These are phyloP conservation scores for Drosophila subquinaria DNA, from an alignment of 2,888 invertebrate genomes.

Conservation along the genomic window DNA sequence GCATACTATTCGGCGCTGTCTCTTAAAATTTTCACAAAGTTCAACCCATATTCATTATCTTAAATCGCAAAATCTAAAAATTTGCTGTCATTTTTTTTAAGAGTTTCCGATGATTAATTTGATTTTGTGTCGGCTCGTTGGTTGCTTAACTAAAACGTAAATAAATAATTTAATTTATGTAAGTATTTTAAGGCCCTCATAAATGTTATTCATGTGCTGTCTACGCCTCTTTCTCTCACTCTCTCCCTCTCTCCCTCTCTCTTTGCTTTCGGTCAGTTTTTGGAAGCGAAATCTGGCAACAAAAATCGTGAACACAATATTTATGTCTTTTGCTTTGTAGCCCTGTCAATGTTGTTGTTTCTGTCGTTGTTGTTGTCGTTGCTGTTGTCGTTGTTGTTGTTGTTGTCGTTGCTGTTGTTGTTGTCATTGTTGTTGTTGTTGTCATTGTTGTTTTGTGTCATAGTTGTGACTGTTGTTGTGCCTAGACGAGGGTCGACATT, in stretches of 20 bases:
- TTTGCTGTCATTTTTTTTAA: background rate
- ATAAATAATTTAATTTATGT: slow-evolving; percentile 70
- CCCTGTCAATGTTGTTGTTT: slow-evolving; percentile 58
- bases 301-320: slow-evolving; percentile 52
- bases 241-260: background rate
- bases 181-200: slow-evolving; percentile 61
- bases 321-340: slow-evolving; percentile 66
- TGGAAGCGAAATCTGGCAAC: slow-evolving; percentile 34
- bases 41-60: background rate
- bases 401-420: slow-evolving; percentile 33
- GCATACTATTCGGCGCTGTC: background rate
- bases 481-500: slow-evolving; percentile 70
- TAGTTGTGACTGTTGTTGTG: slow-evolving; percentile 32
- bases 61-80: background rate
- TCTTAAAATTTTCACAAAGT: no score
- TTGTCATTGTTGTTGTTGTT: slow-evolving; percentile 21
- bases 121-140: slow-evolving; percentile 36
- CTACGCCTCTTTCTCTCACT: background rate
- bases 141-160: slow-evolving; percentile 39
- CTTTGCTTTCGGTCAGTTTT: slow-evolving; percentile 34
- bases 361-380: slow-evolving; percentile 13
- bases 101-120: slow-evolving; percentile 37
- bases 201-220: slow-evolving; percentile 61
- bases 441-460: slow-evolving; percentile 39
- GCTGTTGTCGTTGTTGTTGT: slow-evolving; percentile 37